Conservation (phyloP, 2,888 invertebrate genomes). For the Eulithis prunata region DNA sequence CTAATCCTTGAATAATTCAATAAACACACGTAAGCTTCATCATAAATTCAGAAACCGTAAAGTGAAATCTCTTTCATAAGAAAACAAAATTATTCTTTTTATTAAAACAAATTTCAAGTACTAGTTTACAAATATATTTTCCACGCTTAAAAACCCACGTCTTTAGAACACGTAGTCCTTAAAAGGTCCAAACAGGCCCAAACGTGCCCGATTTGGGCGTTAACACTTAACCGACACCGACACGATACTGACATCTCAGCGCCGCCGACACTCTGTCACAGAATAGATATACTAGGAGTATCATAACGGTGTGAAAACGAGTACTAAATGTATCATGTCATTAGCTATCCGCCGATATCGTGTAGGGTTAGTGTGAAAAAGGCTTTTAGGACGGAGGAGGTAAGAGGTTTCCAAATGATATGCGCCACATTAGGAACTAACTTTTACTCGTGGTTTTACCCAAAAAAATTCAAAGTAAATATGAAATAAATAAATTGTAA, state of each 20-base stretch:
- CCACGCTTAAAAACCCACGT: conserved; percentile 20
- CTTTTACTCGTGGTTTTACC: conserved; percentile 5
- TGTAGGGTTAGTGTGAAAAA: too few relatives aligned
- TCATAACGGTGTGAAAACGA: too few relatives aligned
- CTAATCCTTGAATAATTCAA: background rate
- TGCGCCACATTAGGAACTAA: conserved; percentile 23
- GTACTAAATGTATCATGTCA: too few relatives aligned
- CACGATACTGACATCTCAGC: too few relatives aligned
- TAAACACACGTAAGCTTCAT: conserved; percentile 1
- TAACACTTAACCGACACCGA: too few relatives aligned
- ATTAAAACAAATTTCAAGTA: conserved; percentile 25
- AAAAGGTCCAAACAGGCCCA: conserved; percentile 19
- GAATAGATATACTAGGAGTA: too few relatives aligned
- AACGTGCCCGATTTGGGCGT: conserved; percentile 23
- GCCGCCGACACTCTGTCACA: too few relatives aligned
- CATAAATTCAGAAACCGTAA: conserved; percentile 8
- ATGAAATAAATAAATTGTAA: background rate
- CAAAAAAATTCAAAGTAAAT: background rate
- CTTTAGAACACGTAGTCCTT: conserved; percentile 24
- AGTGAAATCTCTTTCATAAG: conserved; percentile 8
- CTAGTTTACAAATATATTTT: conserved; percentile 26
- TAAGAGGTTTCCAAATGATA: conserved; percentile 36
- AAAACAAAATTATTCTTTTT: conserved; percentile 22
- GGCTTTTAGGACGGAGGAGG: conserved; percentile 2
- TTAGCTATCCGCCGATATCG: too few relatives aligned